These are phyloP conservation scores for Marisa cornuarietis DNA, from an alignment of 1,140 invertebrate species.

Conservation along the genomic window DNA sequence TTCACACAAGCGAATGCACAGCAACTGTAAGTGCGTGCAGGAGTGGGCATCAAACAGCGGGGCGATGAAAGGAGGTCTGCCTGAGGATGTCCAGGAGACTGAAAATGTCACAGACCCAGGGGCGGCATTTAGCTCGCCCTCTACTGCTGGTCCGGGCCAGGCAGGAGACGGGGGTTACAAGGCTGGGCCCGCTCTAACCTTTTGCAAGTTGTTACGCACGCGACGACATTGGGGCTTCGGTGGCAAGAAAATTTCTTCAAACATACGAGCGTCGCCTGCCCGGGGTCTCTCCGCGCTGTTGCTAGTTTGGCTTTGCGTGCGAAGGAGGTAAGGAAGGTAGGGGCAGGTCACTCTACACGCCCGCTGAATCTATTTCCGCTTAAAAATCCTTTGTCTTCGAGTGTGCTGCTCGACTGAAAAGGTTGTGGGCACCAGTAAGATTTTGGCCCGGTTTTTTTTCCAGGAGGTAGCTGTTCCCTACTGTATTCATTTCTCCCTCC, in stretches of 20 bases:
- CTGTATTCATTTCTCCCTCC: too few relatives aligned
- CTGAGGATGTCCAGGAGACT: conserved; percentile 4
- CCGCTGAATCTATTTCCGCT: too few relatives aligned
- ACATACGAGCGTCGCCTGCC: conserved; percentile 1
- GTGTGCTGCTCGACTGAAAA: too few relatives aligned
- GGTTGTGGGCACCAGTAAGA: too few relatives aligned
- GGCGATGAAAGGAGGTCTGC: not conserved
- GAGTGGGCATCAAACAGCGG: not conserved
- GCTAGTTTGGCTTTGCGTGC: too few relatives aligned
- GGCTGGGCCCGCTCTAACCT: not conserved
- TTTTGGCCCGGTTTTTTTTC: too few relatives aligned
- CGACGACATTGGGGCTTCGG: conserved; percentile 15
- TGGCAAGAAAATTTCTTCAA: conserved; percentile 10
- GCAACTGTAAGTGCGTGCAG: not conserved
- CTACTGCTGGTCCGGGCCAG: not conserved
- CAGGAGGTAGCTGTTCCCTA: too few relatives aligned
- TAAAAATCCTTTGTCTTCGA: too few relatives aligned
- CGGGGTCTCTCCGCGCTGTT: too few relatives aligned
- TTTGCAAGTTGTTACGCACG: conserved; percentile 16
- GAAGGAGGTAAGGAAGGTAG: too few relatives aligned
- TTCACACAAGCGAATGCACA: not conserved
- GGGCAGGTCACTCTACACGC: too few relatives aligned
- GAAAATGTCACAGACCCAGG: conserved; percentile 7
- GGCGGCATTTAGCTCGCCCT: not conserved
- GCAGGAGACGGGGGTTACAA: not conserved